These are phyloP conservation scores for Teleopsis dalmanni DNA, from an alignment of 1,140 invertebrate genomes.

Conservation along the genomic window DNA sequence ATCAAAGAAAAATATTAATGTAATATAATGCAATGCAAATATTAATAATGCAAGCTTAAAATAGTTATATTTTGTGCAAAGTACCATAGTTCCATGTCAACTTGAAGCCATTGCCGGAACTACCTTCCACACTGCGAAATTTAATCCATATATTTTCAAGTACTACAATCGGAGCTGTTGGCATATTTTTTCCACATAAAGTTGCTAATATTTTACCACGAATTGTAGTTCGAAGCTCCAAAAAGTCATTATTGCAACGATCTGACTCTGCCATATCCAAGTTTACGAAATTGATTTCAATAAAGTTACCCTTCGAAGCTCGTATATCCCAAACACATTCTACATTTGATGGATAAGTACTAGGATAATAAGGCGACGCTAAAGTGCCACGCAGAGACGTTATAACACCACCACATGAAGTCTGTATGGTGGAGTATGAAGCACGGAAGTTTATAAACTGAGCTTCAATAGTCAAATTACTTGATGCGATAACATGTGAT, in stretches of 20 bases:
- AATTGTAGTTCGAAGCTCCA: slow-evolving; percentile 67
- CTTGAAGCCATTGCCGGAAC: slow-evolving; percentile 63
- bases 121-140: slow-evolving; percentile 64
- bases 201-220: slow-evolving; percentile 55
- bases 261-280: slow-evolving; percentile 62
- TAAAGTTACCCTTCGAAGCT: slow-evolving; percentile 56
- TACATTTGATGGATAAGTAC: slow-evolving; percentile 62
- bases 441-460: slow-evolving; percentile 20
- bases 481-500: slow-evolving; percentile 17
- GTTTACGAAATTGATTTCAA: slow-evolving; percentile 56
- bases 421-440: slow-evolving; percentile 20
- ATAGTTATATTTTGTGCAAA: too few relatives aligned
- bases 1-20: too few relatives aligned
- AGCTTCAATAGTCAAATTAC: slow-evolving; percentile 16
- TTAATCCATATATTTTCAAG: slow-evolving; percentile 65
- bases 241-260: slow-evolving; percentile 73
- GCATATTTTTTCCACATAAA: slow-evolving; percentile 60
- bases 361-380: slow-evolving; percentile 71
- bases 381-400: slow-evolving; percentile 56
- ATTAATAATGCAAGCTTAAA: too few relatives aligned
- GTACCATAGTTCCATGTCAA: slow-evolving; percentile 64
- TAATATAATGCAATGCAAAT: too few relatives aligned
- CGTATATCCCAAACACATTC: slow-evolving; percentile 72
- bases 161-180: slow-evolving; percentile 49
- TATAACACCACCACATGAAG: slow-evolving; percentile 65